Conservation (phyloP, 2,888 invertebrate species). For the Chymomyza caudatula region DNA sequence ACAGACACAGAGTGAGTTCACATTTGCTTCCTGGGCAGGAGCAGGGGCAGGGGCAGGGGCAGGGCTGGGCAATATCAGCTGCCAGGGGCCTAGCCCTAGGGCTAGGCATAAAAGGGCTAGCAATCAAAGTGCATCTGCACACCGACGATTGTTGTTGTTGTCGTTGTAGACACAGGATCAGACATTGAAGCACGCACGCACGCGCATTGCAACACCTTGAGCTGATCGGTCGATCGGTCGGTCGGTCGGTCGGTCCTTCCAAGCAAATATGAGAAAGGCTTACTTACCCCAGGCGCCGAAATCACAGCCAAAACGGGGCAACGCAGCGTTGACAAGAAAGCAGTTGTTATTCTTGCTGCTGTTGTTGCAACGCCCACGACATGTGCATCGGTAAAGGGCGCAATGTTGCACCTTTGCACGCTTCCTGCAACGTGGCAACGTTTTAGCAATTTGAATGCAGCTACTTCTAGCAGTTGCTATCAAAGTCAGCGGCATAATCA, state of each 20-base stretch:
- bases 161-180: neutral
- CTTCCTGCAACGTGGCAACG: neutral
- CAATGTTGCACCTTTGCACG: conserved; percentile 30
- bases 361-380: conserved; percentile 51
- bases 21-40: conserved; percentile 5
- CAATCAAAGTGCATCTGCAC: conserved; percentile 60
- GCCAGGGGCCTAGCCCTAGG: conserved; percentile 21
- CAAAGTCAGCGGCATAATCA: neutral
- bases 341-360: neutral
- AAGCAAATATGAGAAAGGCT: conserved; percentile 40
- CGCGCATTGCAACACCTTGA: conserved; percentile 44
- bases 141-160: neutral
- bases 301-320: conserved; percentile 54
- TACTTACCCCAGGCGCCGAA: conserved; percentile 16
- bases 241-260: conserved; percentile 31
- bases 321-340: conserved; percentile 56
- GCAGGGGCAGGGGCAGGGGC: neutral
- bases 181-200: conserved; percentile 1
- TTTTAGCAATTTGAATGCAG: too few species aligned
- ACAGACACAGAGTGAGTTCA: conserved; percentile 11
- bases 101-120: conserved; percentile 5
- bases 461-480: too few species aligned
- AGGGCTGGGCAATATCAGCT: conserved; percentile 45
- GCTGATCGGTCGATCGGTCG: too few species aligned
- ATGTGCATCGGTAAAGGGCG: conserved; percentile 38